A percentile compares a stretch with the other conserved stretches of the same genome.
Evolutionary conservation across 2,888 invertebrate genomes (phyloP).

Genomic region (Chydorus sphaericus): DNA sequence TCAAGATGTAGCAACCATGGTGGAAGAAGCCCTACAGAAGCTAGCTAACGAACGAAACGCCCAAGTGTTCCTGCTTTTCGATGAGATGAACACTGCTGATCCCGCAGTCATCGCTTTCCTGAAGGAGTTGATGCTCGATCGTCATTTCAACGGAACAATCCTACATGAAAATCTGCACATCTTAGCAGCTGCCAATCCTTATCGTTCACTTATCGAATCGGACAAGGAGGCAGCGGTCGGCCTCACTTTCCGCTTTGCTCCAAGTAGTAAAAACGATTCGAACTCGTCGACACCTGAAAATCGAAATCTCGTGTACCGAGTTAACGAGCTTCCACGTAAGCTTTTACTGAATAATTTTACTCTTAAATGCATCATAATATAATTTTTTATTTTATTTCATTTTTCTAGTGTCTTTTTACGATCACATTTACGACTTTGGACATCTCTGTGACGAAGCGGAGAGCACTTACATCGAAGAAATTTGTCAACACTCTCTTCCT

Average conservation of each 20-base stretch:
- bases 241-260: constrained; percentile 2
- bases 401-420: constrained; percentile 3
- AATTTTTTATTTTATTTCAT: too few species aligned
- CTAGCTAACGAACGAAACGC: neutral
- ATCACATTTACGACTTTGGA: constrained; percentile 8
- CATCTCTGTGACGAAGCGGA: constrained; percentile 8
- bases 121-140: constrained; percentile 5
- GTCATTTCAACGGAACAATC: neutral
- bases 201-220: neutral
- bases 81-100: constrained; percentile 11
- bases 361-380: too few species aligned
- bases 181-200: constrained; percentile 8
- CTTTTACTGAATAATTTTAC: too few species aligned
- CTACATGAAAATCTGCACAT: neutral
- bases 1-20: neutral
- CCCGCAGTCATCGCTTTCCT: constrained; percentile 1
- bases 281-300: neutral
- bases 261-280: neutral
- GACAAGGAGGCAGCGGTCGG: constrained; percentile 9
- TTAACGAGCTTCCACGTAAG: constrained; percentile 6
- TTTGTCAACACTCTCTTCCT: neutral
- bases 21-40: neutral
- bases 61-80: constrained; percentile 6
- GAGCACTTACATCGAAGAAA: constrained; percentile 5
- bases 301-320: neutral